phyloP scores from a whole-genome alignment of 64 coral and sea anemone species.

The Montipora capricornis region DNA sequence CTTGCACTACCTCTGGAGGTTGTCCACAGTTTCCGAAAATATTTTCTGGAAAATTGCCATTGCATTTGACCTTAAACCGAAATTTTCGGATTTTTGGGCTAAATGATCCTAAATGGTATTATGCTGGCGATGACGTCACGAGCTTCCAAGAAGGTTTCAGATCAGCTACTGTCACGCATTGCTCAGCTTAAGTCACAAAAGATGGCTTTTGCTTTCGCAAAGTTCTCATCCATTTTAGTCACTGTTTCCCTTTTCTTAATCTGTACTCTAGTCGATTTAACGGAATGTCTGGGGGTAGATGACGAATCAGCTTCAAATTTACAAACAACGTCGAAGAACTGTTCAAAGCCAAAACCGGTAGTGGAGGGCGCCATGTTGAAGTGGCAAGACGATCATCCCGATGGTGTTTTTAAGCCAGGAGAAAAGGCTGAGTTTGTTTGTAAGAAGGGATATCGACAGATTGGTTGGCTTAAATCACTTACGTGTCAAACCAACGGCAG shows the following conservation, averaged over 20 bases:
- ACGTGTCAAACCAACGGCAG: background rate
- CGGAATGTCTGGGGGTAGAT: background rate
- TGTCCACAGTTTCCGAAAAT: too few species aligned
- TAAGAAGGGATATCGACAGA: conserved; percentile 12
- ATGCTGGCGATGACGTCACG: too few species aligned
- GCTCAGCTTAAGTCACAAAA: background rate
- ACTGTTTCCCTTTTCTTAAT: background rate
- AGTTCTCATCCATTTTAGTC: background rate
- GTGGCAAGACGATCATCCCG: background rate
- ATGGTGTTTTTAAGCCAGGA: conserved; percentile 13
- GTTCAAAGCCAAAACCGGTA: background rate
- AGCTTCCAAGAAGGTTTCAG: too few species aligned
- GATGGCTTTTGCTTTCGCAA: background rate
- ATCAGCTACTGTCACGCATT: background rate
- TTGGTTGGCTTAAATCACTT: background rate
- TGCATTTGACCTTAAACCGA: too few species aligned
- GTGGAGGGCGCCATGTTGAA: background rate
- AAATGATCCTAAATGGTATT: too few species aligned
- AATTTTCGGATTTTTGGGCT: too few species aligned
- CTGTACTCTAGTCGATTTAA: background rate
- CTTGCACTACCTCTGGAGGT: too few species aligned
- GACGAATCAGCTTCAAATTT: background rate
- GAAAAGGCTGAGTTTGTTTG: conserved; percentile 47
- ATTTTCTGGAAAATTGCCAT: too few species aligned
- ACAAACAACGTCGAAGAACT: background rate